Evolutionary conservation across 2,888 invertebrate genomes (phyloP), one percentile per base, ranked within the genome.

Genomic region (Rambutsinella grinnellia): DNA sequence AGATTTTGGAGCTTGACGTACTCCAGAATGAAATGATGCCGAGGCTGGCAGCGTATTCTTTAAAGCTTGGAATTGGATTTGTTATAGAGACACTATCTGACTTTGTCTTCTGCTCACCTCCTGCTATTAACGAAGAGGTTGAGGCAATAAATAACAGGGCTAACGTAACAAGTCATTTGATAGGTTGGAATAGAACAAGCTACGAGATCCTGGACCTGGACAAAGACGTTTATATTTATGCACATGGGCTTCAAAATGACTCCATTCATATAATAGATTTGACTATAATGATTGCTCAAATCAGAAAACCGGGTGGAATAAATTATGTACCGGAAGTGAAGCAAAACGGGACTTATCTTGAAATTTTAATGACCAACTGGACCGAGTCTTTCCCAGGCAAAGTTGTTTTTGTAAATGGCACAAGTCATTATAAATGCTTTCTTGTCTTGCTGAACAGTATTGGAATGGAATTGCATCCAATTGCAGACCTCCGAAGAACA

Each of bases 211-310:
- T 71, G 0, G 47, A 49, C 23, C 44, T 51, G n/a, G 46, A 54
- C 10, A 26, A 21, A 2, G 49, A 71, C 57, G 63, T 57, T n/a
- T 63, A 51, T 28, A 71, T 71, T 65, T 71, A 71, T 24, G n/a
- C n/a, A n/a, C n/a, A n/a, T n/a, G n/a, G n/a, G n/a, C n/a, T n/a
- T n/a, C n/a, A n/a, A n/a, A n/a, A n/a, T n/a, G n/a, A n/a, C n/a
- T n/a, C n/a, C n/a, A n/a, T n/a, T n/a, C n/a, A n/a, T n/a, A n/a
- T n/a, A 28, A 56, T 1, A 44, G 47, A 49, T 17, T 24, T 8
- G 19, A 10, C 1, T 3, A 26, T 5, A 13, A 53, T 6, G 8
- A 27, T 53, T 65, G 51, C 53, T 17, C 54, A 51, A 54, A 62
- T 70, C 26, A 15, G 13, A 3, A 70, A 54, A 56, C 15, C 46